phyloP scores from a whole-genome alignment of 1,140 invertebrate species.

The Microplitis mediator region DNA sequence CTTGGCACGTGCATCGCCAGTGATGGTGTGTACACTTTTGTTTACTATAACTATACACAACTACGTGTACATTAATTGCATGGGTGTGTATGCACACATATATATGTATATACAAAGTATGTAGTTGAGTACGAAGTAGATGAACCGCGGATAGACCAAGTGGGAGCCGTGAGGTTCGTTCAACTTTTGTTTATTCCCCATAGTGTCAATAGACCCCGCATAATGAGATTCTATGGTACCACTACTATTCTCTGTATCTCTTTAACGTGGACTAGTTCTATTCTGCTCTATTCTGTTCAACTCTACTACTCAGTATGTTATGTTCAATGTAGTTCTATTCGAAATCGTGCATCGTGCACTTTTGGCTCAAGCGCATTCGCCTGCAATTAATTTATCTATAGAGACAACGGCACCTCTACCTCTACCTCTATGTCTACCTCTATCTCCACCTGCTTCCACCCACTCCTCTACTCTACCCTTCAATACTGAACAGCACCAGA shows the following conservation, averaged over 20 bases:
- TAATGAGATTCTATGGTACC: slow-evolving; percentile 25
- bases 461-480: too few relatives aligned
- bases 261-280: too few relatives aligned
- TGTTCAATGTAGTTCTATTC: too few relatives aligned
- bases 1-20: slow-evolving; percentile 13
- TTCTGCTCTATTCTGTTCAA: neutral
- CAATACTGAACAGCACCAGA: neutral
- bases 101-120: too few relatives aligned
- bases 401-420: neutral
- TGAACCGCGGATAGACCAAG: slow-evolving; percentile 9
- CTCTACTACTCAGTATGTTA: too few relatives aligned
- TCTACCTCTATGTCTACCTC: too few relatives aligned
- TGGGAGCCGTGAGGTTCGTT: slow-evolving; percentile 19
- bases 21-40: neutral
- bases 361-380: neutral
- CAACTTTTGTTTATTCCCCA: slow-evolving; percentile 32
- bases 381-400: slow-evolving; percentile 1
- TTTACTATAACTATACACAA: slow-evolving; percentile 1
- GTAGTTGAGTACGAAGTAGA: neutral
- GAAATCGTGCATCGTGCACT: neutral
- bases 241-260: neutral
- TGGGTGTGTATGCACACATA: neutral
- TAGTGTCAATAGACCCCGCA: slow-evolving; percentile 29
- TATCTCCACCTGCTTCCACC: too few relatives aligned
- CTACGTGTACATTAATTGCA: neutral